These are phyloP conservation scores for Zaprionus vittiger DNA, from an alignment of 1,140 invertebrate species.

Conservation along the genomic window DNA sequence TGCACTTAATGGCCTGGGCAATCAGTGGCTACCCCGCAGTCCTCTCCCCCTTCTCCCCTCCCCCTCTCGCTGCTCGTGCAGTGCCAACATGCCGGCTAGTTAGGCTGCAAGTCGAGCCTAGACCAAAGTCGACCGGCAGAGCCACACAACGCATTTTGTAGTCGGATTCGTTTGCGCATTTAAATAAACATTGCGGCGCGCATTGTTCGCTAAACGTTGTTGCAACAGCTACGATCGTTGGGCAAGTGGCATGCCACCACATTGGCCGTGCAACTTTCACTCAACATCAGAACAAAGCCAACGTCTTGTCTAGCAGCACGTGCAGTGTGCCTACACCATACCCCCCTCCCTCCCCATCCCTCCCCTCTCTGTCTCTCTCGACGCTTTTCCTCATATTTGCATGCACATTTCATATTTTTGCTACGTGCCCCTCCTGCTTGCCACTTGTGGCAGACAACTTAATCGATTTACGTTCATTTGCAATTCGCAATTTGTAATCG, in stretches of 20 bases:
- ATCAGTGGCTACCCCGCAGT: constrained; percentile 57
- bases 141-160: constrained; percentile 65
- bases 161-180: constrained; percentile 70
- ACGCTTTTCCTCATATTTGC: constrained; percentile 61
- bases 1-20: constrained; percentile 80
- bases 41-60: background rate
- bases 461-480: constrained; percentile 81
- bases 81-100: constrained; percentile 70
- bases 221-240: background rate
- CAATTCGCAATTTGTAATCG: constrained; percentile 74
- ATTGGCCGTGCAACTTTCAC: constrained; percentile 62
- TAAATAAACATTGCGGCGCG: constrained; percentile 73
- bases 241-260: constrained; percentile 37
- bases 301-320: constrained; percentile 68
- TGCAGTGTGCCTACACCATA: constrained; percentile 36
- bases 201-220: constrained; percentile 66
- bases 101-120: constrained; percentile 54
- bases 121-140: constrained; percentile 8
- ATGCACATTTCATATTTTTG: constrained; percentile 77
- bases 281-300: constrained; percentile 66
- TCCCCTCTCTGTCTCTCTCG: background rate
- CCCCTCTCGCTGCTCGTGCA: constrained; percentile 1
- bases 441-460: constrained; percentile 60
- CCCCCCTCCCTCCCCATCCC: background rate
- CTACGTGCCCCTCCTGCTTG: constrained; percentile 6